Percentiles rank a stretch among this genome's conserved stretches.
Conservation (phyloP, 2,797 vertebrate species). For the Diglossa cyanea region DNA sequence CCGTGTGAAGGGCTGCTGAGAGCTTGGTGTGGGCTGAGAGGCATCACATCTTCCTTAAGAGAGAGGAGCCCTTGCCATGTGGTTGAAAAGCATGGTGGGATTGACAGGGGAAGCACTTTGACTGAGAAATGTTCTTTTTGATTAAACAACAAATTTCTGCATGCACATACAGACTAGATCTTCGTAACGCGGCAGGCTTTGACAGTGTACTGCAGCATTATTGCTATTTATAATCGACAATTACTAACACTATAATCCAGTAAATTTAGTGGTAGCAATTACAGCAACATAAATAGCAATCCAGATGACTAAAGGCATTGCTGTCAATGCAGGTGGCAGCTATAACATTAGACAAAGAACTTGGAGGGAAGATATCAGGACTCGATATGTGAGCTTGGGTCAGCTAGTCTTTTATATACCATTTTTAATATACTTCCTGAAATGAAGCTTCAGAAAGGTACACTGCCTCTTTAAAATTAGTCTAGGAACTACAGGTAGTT, state of each 20-base stretch:
- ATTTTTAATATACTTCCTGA: constrained; percentile 72
- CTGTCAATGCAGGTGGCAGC: constrained; percentile 61
- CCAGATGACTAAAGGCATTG: constrained; percentile 45
- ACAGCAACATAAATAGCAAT: constrained; percentile 72
- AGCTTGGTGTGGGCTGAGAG: background rate
- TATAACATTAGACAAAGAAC: constrained; percentile 24
- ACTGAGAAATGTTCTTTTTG: constrained; percentile 21
- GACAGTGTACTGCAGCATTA: constrained; percentile 62
- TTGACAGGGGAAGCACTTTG: constrained; percentile 23
- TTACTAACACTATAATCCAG: constrained; percentile 67
- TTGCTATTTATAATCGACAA: constrained; percentile 72
- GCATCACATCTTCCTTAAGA: background rate
- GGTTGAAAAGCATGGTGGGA: background rate
- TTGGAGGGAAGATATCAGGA: constrained; percentile 11
- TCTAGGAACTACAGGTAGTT: constrained; percentile 72
- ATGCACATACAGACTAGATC: constrained; percentile 46
- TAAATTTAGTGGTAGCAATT: constrained; percentile 71
- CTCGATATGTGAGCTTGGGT: background rate
- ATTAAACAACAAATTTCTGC: constrained; percentile 57
- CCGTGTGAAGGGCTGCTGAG: background rate
- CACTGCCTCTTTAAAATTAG: constrained; percentile 71
- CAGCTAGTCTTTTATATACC: constrained; percentile 60
- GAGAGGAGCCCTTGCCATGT: background rate
- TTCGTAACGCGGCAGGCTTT: background rate
- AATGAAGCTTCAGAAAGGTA: constrained; percentile 69